Conservation (phyloP, 2,113 vertebrate genomes). For the Grammomys dolichurus region DNA sequence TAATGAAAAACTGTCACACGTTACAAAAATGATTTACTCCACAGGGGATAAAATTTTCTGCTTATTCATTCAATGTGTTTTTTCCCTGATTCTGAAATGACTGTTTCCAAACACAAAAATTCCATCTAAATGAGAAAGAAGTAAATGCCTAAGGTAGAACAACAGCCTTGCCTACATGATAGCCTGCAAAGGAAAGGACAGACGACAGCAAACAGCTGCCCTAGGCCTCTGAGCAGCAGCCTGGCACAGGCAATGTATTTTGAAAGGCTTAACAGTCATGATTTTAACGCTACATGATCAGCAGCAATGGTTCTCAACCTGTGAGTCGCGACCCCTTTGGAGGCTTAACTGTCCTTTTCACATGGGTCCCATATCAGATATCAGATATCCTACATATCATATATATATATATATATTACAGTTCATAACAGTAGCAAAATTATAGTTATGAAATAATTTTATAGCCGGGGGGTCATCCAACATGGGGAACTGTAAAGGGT, state of each 20-base stretch:
- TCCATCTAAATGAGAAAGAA: background rate
- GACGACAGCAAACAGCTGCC: background rate
- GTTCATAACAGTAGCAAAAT: background rate
- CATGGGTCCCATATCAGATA: background rate
- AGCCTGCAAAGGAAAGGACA: background rate
- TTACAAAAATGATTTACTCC: background rate
- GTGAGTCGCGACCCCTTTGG: accelerated
- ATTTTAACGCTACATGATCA: background rate
- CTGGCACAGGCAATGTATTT: background rate
- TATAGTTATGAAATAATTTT: background rate
- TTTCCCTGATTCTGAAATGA: slow-evolving; percentile 29
- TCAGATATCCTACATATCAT: too few species aligned
- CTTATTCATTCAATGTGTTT: background rate
- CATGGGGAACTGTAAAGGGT: background rate
- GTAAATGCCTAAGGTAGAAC: background rate
- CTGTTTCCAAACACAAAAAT: background rate
- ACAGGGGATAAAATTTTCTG: background rate
- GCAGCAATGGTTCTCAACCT: background rate
- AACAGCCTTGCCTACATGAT: background rate
- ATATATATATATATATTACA: background rate
- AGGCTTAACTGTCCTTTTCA: background rate
- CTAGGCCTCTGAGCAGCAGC: background rate
- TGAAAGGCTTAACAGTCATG: background rate
- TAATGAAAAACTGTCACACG: slow-evolving; percentile 29
- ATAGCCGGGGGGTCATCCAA: background rate